Evolutionary conservation across 2,113 vertebrate genomes (phyloP).

Genomic region (Tyto alba): DNA sequence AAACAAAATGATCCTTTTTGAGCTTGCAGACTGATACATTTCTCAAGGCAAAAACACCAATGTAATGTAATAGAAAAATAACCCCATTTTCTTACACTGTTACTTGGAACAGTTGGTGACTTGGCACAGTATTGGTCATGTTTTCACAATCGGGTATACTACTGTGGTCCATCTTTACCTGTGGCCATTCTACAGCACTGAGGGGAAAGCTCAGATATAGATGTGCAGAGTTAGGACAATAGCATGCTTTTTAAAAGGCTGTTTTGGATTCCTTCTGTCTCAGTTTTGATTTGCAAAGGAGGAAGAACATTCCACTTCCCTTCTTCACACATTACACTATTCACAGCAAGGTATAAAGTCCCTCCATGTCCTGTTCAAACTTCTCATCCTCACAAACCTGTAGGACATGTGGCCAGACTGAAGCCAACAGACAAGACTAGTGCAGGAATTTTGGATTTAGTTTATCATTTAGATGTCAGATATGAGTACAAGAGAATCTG

Average conservation of each 20-base stretch:
- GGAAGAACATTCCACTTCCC: not conserved
- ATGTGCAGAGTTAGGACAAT: not conserved
- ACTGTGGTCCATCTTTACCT: not conserved
- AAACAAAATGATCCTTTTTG: not conserved
- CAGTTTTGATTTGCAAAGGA: not conserved
- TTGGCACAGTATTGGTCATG: not conserved
- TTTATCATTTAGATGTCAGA: not conserved
- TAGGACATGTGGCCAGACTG: not conserved
- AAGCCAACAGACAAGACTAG: not conserved
- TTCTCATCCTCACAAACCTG: not conserved
- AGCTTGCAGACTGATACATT: not conserved
- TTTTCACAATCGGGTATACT: not conserved
- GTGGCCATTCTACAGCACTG: fast-evolving
- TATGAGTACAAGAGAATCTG: not conserved
- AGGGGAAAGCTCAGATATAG: not conserved
- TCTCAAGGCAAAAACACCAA: not conserved
- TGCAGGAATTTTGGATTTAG: not conserved
- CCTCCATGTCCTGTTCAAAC: not conserved
- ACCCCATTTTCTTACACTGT: not conserved
- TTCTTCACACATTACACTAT: fast-evolving
- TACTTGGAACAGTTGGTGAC: not conserved
- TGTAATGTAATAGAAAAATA: not conserved
- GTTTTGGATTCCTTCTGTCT: not conserved
- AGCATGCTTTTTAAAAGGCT: not conserved
- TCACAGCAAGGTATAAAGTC: not conserved